phyloP scores from a whole-genome alignment of 2,888 invertebrate species.

The Herminia tarsipennalis region DNA sequence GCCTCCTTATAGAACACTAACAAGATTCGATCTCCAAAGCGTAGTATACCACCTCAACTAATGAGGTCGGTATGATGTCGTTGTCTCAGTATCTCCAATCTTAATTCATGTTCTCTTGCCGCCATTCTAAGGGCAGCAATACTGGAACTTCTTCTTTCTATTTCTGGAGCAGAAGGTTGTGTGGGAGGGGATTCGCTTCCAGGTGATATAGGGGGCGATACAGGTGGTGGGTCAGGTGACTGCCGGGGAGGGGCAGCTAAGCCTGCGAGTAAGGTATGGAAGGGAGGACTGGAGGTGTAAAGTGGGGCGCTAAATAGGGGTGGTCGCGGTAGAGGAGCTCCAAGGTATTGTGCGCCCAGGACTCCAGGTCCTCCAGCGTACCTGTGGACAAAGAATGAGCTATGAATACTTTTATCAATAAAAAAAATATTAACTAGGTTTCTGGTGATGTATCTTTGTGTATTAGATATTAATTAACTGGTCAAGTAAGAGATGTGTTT shows the following conservation, averaged over 20 bases:
- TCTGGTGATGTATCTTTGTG: too few relatives aligned
- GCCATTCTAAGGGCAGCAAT: conserved; percentile 95
- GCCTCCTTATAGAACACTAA: background rate
- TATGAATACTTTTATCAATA: background rate
- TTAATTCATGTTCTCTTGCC: conserved; percentile 95
- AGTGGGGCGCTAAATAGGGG: conserved; percentile 88
- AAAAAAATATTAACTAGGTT: background rate
- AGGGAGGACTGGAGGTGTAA: conserved; percentile 85
- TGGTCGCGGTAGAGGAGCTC: conserved; percentile 74
- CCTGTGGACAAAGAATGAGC: conserved; percentile 51
- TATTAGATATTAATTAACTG: too few relatives aligned
- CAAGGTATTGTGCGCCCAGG: conserved; percentile 82
- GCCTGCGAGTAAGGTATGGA: conserved; percentile 76
- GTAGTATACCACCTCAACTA: conserved; percentile 86
- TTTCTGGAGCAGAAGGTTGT: conserved; percentile 86
- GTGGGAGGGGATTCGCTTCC: conserved; percentile 83
- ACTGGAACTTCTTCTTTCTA: conserved; percentile 93
- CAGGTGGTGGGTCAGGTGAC: conserved; percentile 75
- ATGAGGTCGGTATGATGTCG: conserved; percentile 91
- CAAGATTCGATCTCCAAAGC: conserved; percentile 14
- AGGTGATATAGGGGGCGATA: conserved; percentile 85
- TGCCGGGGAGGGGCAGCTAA: conserved; percentile 79
- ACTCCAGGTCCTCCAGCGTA: conserved; percentile 72
- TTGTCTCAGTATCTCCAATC: conserved; percentile 93
- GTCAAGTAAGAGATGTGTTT: too few relatives aligned